Conservation (phyloP, 64 coral and sea anemone species). For the Porites lutea region DNA sequence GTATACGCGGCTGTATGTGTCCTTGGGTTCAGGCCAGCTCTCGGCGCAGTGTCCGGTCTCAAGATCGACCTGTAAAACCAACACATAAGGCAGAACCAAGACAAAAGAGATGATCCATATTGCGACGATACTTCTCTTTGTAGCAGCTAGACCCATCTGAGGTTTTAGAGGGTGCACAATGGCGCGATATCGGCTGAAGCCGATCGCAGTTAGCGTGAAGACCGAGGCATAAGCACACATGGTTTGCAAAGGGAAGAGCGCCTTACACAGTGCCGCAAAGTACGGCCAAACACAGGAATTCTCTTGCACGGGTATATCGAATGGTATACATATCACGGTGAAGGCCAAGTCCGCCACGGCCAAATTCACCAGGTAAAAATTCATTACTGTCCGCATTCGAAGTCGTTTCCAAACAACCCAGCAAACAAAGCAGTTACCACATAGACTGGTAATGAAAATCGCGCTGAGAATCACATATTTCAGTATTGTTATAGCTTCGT, state of each 20-base stretch:
- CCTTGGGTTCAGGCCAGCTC: constrained; percentile 70
- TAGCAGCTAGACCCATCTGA: constrained; percentile 54
- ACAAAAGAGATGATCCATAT: constrained; percentile 77
- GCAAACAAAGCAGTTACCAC: constrained; percentile 80
- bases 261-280: constrained; percentile 66
- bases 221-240: constrained; percentile 78
- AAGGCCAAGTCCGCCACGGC: constrained; percentile 82
- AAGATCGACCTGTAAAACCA: constrained; percentile 65
- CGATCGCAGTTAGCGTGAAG: constrained; percentile 78
- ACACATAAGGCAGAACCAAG: constrained; percentile 71
- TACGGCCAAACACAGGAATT: constrained; percentile 79
- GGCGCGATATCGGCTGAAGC: constrained; percentile 77
- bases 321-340: constrained; percentile 85
- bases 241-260: constrained; percentile 85
- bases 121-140: constrained; percentile 55
- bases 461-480: constrained; percentile 72
- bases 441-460: constrained; percentile 65
- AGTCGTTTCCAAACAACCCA: constrained; percentile 77
- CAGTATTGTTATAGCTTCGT: constrained; percentile 9
- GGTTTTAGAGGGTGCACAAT: constrained; percentile 80
- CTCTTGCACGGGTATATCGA: constrained; percentile 85
- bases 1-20: constrained; percentile 49
- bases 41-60: constrained; percentile 62
- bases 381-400: constrained; percentile 87
- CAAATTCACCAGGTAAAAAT: constrained; percentile 86